phyloP scores from a whole-genome alignment of 2,888 invertebrate species.

The Clistopyga incitator region DNA sequence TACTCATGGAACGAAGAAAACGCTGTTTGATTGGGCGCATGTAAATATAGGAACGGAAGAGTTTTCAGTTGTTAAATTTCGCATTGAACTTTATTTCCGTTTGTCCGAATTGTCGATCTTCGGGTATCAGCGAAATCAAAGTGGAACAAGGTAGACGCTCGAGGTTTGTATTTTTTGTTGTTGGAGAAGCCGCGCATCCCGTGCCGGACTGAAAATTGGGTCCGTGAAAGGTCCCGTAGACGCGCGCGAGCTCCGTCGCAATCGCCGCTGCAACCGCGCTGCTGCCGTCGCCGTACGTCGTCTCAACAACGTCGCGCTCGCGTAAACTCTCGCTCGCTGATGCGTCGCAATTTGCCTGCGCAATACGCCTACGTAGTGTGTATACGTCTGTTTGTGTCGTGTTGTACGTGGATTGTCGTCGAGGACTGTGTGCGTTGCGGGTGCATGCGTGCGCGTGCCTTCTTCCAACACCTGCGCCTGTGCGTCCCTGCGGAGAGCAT shows the following conservation, averaged over 20 bases:
- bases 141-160: background rate
- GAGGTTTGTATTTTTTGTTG: background rate
- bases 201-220: slow-evolving; percentile 4
- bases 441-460: slow-evolving; percentile 6
- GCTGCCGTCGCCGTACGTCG: slow-evolving; percentile 45
- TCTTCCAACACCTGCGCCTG: background rate
- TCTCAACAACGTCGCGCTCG: slow-evolving; percentile 37
- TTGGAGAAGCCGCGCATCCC: slow-evolving; percentile 5
- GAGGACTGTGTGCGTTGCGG: slow-evolving; percentile 14
- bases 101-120: background rate
- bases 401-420: slow-evolving; percentile 17
- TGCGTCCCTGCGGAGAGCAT: background rate
- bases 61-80: background rate
- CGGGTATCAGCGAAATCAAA: background rate
- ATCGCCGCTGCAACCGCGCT: slow-evolving; percentile 24
- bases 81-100: background rate
- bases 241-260: slow-evolving; percentile 18
- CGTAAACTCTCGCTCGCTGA: slow-evolving; percentile 61
- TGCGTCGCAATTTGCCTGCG: slow-evolving; percentile 62
- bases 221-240: slow-evolving; percentile 15
- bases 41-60: slow-evolving; percentile 8
- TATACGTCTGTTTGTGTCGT: slow-evolving; percentile 53
- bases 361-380: slow-evolving; percentile 73
- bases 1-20: background rate
- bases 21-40: slow-evolving; percentile 3